Conservation (phyloP, 1,140 invertebrate genomes). For the Subanguina moxae region DNA sequence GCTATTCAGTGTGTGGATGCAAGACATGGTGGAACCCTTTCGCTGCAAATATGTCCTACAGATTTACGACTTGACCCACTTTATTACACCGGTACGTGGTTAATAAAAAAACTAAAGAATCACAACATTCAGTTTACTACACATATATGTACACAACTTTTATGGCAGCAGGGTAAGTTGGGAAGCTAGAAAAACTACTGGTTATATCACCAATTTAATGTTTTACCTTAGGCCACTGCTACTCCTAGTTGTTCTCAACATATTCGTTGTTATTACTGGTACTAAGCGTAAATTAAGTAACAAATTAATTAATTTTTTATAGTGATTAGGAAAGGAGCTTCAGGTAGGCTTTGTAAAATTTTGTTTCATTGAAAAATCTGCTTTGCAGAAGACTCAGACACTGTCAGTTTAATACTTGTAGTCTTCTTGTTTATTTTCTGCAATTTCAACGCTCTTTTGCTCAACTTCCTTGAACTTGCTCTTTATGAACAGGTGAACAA, state of each 20-base stretch:
- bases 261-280: slow-evolving; percentile 55
- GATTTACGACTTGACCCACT: slow-evolving; percentile 47
- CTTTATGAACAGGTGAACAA: slow-evolving; percentile 54
- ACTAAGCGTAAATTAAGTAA: too few species aligned
- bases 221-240: too few species aligned
- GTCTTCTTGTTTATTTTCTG: slow-evolving; percentile 59
- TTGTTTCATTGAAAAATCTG: neutral
- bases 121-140: slow-evolving; percentile 41
- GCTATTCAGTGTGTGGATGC: slow-evolving; percentile 50
- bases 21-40: slow-evolving; percentile 11
- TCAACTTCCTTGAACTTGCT: slow-evolving; percentile 57
- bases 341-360: slow-evolving; percentile 16
- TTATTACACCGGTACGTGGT: slow-evolving; percentile 45
- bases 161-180: slow-evolving; percentile 59
- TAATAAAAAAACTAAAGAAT: too few species aligned
- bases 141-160: slow-evolving; percentile 52
- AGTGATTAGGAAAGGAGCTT: slow-evolving; percentile 46
- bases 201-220: too few species aligned
- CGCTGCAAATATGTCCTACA: slow-evolving; percentile 53
- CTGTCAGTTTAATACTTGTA: slow-evolving; percentile 53
- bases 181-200: too few species aligned
- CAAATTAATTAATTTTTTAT: too few species aligned
- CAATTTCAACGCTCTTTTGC: slow-evolving; percentile 56
- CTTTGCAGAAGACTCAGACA: slow-evolving; percentile 50
- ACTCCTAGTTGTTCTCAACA: slow-evolving; percentile 54